Evolutionary conservation across 2,888 invertebrate genomes (phyloP).

Genomic region (Ochropacha duplaris): DNA sequence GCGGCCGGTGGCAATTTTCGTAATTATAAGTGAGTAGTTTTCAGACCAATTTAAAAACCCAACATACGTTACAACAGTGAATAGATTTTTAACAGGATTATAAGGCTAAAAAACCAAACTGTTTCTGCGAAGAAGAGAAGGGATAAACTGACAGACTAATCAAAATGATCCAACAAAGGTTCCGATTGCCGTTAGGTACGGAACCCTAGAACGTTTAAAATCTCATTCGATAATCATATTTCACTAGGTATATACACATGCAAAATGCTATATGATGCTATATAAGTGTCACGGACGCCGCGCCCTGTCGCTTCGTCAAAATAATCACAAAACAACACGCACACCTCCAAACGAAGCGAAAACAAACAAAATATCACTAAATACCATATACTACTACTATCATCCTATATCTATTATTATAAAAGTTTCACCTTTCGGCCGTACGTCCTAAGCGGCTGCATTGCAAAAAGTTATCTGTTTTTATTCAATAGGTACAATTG

Average conservation of each 20-base stretch:
- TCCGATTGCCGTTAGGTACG: no score
- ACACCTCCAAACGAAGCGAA: constrained; percentile 18
- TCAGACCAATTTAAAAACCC: no score
- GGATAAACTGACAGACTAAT: no score
- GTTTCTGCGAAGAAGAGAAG: no score
- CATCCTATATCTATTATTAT: constrained; percentile 36
- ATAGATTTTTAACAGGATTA: no score
- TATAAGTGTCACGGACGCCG: neutral
- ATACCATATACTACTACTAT: constrained; percentile 39
- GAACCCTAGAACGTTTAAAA: neutral
- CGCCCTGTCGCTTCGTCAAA: neutral
- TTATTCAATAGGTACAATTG: constrained; percentile 8
- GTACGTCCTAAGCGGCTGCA: constrained; percentile 80
- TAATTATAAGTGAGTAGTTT: no score
- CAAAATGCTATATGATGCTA: constrained; percentile 5
- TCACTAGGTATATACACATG: constrained; percentile 4
- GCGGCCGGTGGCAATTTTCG: no score
- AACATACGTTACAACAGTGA: no score
- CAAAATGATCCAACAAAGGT: no score
- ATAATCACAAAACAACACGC: constrained; percentile 15
- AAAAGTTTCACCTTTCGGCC: constrained; percentile 73
- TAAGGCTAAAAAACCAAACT: no score
- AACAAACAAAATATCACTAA: constrained; percentile 31
- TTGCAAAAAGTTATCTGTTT: constrained; percentile 68
- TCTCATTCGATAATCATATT: constrained; percentile 5